Evolutionary conservation across 2,888 invertebrate genomes (phyloP).

Genomic region (Shargacucullia verbasci): DNA sequence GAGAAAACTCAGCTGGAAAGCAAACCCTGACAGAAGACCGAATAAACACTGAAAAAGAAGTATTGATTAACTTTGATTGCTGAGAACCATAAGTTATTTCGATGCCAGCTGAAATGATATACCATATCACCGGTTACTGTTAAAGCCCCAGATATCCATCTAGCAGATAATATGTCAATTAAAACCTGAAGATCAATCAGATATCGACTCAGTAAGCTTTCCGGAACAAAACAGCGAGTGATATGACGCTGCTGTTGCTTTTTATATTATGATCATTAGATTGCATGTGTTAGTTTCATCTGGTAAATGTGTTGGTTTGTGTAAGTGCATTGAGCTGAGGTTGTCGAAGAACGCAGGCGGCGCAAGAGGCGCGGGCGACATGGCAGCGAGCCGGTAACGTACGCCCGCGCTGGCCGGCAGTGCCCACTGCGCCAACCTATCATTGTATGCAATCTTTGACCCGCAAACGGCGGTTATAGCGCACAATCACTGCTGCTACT

Average conservation of each 20-base stretch:
- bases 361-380: no score
- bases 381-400: slow-evolving; percentile 40
- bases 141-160: neutral
- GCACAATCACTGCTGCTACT: slow-evolving; percentile 43
- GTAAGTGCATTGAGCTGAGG: slow-evolving; percentile 32
- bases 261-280: neutral
- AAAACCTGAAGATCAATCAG: neutral
- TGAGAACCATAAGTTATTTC: neutral
- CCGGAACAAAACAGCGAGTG: neutral
- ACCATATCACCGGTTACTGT: neutral
- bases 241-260: no score
- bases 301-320: slow-evolving; percentile 23
- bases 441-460: slow-evolving; percentile 63
- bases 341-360: slow-evolving; percentile 34
- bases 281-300: slow-evolving; percentile 1
- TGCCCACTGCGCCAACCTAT: slow-evolving; percentile 45
- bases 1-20: no score
- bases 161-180: neutral
- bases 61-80: no score
- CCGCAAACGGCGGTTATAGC: slow-evolving; percentile 46
- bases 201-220: neutral
- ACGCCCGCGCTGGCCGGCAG: slow-evolving; percentile 20
- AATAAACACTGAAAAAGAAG: neutral
- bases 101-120: neutral
- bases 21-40: neutral